phyloP scores from a whole-genome alignment of 2,888 invertebrate genomes.

The Clusia tigrina region DNA sequence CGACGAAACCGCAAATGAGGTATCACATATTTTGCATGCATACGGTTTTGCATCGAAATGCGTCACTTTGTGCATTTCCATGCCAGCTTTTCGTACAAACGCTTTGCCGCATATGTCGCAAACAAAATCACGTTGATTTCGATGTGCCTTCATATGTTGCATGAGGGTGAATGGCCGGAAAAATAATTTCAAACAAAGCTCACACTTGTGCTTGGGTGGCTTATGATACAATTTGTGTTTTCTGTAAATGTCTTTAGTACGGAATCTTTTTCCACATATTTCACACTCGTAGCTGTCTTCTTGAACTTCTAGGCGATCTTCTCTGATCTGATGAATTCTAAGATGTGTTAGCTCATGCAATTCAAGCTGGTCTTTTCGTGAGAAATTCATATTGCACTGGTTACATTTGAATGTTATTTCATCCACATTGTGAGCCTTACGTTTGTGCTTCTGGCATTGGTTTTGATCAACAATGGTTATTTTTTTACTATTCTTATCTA shows the following conservation, averaged over 20 bases:
- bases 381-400: background rate
- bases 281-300: too few relatives aligned
- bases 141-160: background rate
- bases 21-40: too few relatives aligned
- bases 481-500: too few relatives aligned
- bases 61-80: too few relatives aligned
- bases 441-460: background rate
- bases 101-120: background rate
- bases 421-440: background rate
- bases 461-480: too few relatives aligned
- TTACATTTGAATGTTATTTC: background rate
- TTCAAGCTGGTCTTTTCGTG: background rate
- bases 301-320: too few relatives aligned
- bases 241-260: background rate
- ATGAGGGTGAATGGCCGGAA: background rate
- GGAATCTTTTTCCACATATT: background rate
- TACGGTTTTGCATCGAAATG: too few relatives aligned
- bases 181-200: background rate
- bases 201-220: background rate
- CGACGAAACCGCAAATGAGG: too few relatives aligned
- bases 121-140: background rate
- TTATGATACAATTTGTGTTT: background rate
- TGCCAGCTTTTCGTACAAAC: too few relatives aligned
- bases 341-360: background rate
- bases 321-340: too few relatives aligned